These are phyloP conservation scores for Congeria kusceri DNA, from an alignment of 2,888 invertebrate genomes.

Conservation along the genomic window DNA sequence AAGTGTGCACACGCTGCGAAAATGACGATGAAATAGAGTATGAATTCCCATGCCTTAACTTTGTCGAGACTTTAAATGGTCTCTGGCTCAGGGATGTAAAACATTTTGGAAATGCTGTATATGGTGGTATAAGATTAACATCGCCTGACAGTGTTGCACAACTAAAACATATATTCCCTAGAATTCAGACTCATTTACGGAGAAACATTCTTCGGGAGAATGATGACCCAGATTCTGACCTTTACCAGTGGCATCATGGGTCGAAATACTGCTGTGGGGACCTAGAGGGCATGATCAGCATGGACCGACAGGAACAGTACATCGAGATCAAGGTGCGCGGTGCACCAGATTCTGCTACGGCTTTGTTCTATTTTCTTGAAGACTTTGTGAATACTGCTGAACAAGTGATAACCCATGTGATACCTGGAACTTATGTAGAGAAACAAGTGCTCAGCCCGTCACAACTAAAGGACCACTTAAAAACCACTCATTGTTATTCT, in stretches of 20 bases:
- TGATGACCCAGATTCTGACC: slow-evolving; percentile 87
- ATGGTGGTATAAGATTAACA: slow-evolving; percentile 89
- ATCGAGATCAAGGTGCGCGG: slow-evolving; percentile 90
- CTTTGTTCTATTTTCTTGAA: slow-evolving; percentile 89
- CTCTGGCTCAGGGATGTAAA: slow-evolving; percentile 88
- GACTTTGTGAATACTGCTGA: slow-evolving; percentile 89
- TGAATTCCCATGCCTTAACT: slow-evolving; percentile 90
- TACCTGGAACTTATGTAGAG: slow-evolving; percentile 90
- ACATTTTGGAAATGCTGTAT: slow-evolving; percentile 86
- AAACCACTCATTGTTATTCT: slow-evolving; percentile 78
- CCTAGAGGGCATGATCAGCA: slow-evolving; percentile 89
- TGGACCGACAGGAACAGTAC: slow-evolving; percentile 86
- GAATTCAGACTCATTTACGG: slow-evolving; percentile 89
- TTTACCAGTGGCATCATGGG: slow-evolving; percentile 91
- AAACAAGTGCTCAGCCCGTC: slow-evolving; percentile 89
- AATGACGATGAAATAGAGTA: slow-evolving; percentile 90
- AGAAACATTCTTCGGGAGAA: slow-evolving; percentile 84
- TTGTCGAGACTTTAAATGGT: slow-evolving; percentile 89
- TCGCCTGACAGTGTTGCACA: slow-evolving; percentile 87
- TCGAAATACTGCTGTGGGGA: slow-evolving; percentile 90
- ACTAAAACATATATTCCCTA: slow-evolving; percentile 89
- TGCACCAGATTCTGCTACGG: slow-evolving; percentile 86
- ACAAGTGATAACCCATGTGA: slow-evolving; percentile 88
- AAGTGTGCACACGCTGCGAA: slow-evolving; percentile 90
- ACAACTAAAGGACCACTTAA: slow-evolving; percentile 74